Evolutionary conservation across 1,140 invertebrate species (phyloP), one percentile per base, ranked within the genome.

Genomic region (Drosophila mayri): DNA sequence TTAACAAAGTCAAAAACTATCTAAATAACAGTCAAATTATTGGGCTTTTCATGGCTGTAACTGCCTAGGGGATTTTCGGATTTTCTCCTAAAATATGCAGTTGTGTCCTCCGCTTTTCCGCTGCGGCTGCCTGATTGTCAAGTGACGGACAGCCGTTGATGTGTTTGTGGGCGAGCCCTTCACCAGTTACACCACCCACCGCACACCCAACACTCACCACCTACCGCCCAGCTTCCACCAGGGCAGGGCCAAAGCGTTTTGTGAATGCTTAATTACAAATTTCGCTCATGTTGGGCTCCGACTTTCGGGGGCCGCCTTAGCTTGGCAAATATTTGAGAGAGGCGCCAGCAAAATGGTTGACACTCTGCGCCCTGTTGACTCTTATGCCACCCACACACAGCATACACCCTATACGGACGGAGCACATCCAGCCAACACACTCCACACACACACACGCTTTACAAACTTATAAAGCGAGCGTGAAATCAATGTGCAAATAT

Each of bases 241-340:
- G 40, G 30, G 8, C 25, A 62, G 47, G 49, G 40, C 58, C 35
- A 61, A 60, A 78, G 75, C 84, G 74, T 76, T 84, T 71, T 84
- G 44, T 84, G 84, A 88, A 88, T 90, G 68, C 85, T 84, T 88
- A 90, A 88, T 88, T 88, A 90, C 60, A 65, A 83, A 87, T 81
- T 57, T 60, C 63, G 46, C 54, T 65, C 74, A 70, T 60, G 66
- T 71, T 62, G 44, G 77, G 55, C 64, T 47, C 32, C 38, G 62
- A 78, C 52, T 81, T 61, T 58, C 30, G 54, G 50, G 43, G 25
- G 67, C 54, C n/a, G 67, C 66, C 55, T 73, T 37, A 50, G 7
- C 54, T 72, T 22, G 54, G 54, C 55, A 72, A 73, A 73, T 73
- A 73, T 73, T 73, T 72, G 67, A 72, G 70, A 32, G 43, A 41